Percentiles rank a stretch among this genome's conserved stretches.
Evolutionary conservation across 1,140 invertebrate genomes (phyloP).

Genomic region (Lordiphosa stackelbergi): DNA sequence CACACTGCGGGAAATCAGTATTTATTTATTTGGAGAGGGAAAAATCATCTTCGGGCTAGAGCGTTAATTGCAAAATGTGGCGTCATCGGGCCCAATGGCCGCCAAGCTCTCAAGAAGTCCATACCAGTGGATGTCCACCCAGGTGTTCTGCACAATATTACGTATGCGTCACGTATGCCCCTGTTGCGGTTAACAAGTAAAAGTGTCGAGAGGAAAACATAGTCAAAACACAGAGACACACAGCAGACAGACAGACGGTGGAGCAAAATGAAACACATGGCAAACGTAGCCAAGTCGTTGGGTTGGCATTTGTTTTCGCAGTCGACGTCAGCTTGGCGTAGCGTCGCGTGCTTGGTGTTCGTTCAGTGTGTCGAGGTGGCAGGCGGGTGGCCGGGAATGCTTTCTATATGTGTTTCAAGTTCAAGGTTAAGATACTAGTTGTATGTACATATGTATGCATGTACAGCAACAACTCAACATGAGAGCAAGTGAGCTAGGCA

Average conservation of each 20-base stretch:
- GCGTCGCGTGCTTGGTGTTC: slow-evolving; percentile 33
- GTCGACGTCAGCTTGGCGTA: slow-evolving; percentile 28
- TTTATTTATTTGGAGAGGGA: slow-evolving; percentile 5
- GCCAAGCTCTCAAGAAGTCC: slow-evolving; percentile 17
- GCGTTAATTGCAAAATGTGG: slow-evolving; percentile 10
- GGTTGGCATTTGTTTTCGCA: slow-evolving; percentile 7
- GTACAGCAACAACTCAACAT: background rate
- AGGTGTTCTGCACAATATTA: slow-evolving; percentile 42
- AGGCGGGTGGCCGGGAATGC: slow-evolving; percentile 22
- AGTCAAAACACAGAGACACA: slow-evolving; percentile 3
- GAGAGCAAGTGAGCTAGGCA: slow-evolving; percentile 33
- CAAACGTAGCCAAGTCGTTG: slow-evolving; percentile 23
- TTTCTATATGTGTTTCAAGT: slow-evolving; percentile 71
- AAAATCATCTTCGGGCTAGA: slow-evolving; percentile 13
- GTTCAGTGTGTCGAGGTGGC: slow-evolving; percentile 63
- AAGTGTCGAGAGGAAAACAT: slow-evolving; percentile 5
- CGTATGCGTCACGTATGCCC: slow-evolving; percentile 47
- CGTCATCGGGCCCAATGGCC: slow-evolving; percentile 6
- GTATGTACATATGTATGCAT: background rate
- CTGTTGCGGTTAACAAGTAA: slow-evolving; percentile 34
- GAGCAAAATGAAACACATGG: slow-evolving; percentile 13
- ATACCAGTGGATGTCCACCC: slow-evolving; percentile 21
- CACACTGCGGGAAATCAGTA: background rate
- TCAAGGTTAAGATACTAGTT: slow-evolving; percentile 76
- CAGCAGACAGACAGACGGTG: background rate